Conservation (phyloP, 2,888 invertebrate species). For the Eudemis profundana region DNA sequence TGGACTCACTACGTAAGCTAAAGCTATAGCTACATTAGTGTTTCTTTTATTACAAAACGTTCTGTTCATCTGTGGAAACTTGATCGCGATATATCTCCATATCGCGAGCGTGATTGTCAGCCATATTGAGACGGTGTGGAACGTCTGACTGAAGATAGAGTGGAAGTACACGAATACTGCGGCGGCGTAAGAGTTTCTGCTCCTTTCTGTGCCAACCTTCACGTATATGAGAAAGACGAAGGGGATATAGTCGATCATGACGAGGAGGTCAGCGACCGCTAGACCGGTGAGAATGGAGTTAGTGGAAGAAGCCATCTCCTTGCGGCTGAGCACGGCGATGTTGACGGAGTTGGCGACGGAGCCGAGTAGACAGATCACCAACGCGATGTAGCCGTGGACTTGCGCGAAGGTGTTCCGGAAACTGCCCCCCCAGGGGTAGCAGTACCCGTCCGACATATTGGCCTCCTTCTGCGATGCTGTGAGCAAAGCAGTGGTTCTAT, state of each 20-base stretch:
- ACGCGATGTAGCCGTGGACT: slow-evolving; percentile 93
- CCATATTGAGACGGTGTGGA: slow-evolving; percentile 96
- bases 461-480: not conserved
- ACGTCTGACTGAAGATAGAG: slow-evolving; percentile 94
- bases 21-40: slow-evolving; percentile 90
- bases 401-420: slow-evolving; percentile 88
- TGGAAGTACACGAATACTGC: slow-evolving; percentile 94
- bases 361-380: slow-evolving; percentile 95
- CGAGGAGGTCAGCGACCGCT: slow-evolving; percentile 96
- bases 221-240: slow-evolving; percentile 93
- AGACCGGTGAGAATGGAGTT: slow-evolving; percentile 96
- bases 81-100: slow-evolving; percentile 95
- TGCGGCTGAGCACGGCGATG: slow-evolving; percentile 94
- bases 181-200: slow-evolving; percentile 88
- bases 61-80: slow-evolving; percentile 92
- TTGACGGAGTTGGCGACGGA: slow-evolving; percentile 95
- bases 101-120: slow-evolving; percentile 96
- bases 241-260: slow-evolving; percentile 97
- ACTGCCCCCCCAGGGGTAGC: slow-evolving; percentile 82
- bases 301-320: slow-evolving; percentile 96
- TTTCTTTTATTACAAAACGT: slow-evolving; percentile 92
- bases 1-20: slow-evolving; percentile 93
- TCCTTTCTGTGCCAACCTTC: slow-evolving; percentile 78
- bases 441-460: slow-evolving; percentile 63
- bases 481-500: not conserved